Base-by-base conservation (phyloP, 2,888 invertebrate genomes). In the Trisateles emortualis region DNA sequence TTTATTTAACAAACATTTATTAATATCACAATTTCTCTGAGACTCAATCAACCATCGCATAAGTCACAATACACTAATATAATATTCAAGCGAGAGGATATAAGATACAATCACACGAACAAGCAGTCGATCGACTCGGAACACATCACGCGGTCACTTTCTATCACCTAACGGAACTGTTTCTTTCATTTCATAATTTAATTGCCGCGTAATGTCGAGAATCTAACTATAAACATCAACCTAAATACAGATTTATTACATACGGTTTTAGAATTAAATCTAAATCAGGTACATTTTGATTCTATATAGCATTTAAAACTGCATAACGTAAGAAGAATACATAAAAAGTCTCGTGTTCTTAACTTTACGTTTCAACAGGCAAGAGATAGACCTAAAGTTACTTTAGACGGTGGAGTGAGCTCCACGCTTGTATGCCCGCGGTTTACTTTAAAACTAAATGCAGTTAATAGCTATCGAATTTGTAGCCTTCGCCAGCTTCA, bases 11-110 rank as follows among this genome's bases (percentile, higher is more conserved):
- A 86, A 88, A 89, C 87, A 83, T 83, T 88, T 89, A 88, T 87
- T 92, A 88, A 90, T 92, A 92, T 92, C 92, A 92, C 92, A 92
- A 86, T 88, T 90, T 87, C 83, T 86, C 88, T 85, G 84, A 87
- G 84, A 87, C 85, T 83, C 81, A 74, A 71, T 72, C 74, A 74
- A 74, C 74, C 74, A 75, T 69, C 75, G 68, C 64, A 78, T 81
- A 73, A 78, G 75, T 77, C 69, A 79, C 58, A 75, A 72, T 77
- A 72, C 69, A 74, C 30, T 69, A 68, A 68, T 76, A 78, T 80
- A 71, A 76, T 72, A 78, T 76, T 78, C 76, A 81, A 83, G 81
- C 78, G 74, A 75, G 70, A 70, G 68, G 78, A 76, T 72, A 72
- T 68, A 71, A 72, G 68, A 74, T 69, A 78, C 67, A 74, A 51